These are phyloP conservation scores for Drosophila tanythrix DNA, from an alignment of 2,888 invertebrate species.

Conservation along the genomic window DNA sequence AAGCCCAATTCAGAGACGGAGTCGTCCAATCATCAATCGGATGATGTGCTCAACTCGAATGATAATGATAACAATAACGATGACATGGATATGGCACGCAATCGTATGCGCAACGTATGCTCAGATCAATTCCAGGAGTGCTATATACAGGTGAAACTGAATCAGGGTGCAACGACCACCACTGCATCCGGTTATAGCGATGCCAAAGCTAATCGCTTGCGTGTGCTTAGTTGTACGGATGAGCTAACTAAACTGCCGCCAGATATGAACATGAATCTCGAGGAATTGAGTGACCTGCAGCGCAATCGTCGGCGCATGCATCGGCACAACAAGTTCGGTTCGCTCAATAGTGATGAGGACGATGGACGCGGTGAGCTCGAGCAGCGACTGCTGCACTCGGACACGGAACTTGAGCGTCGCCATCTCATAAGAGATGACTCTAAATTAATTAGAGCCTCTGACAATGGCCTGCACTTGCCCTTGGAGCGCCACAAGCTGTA, in stretches of 20 bases:
- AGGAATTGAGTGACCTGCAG: constrained; percentile 80
- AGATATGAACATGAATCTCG: constrained; percentile 76
- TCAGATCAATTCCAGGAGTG: constrained; percentile 53
- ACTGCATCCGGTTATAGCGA: constrained; percentile 71
- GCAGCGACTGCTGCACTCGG: constrained; percentile 47
- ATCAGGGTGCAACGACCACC: neutral
- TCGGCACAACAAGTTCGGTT: constrained; percentile 75
- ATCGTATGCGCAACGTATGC: constrained; percentile 64
- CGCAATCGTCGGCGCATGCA: constrained; percentile 83
- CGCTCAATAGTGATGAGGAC: constrained; percentile 60
- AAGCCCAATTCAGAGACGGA: neutral
- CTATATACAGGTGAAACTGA: constrained; percentile 26
- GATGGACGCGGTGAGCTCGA: constrained; percentile 52
- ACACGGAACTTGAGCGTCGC: constrained; percentile 20
- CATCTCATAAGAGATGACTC: constrained; percentile 33
- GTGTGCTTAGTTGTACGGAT: constrained; percentile 43
- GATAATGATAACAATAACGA: constrained; percentile 69
- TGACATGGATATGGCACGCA: constrained; percentile 61
- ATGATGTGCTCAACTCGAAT: constrained; percentile 82
- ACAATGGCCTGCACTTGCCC: constrained; percentile 34
- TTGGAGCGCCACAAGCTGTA: constrained; percentile 45
- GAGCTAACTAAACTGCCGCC: constrained; percentile 59
- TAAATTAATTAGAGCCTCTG: constrained; percentile 17
- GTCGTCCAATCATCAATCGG: constrained; percentile 68
- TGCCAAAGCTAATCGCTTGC: constrained; percentile 87